Evolutionary conservation across 2,113 vertebrate genomes (phyloP), one percentile per base, ranked within the genome.

Genomic region (Siniperca chuatsi): DNA sequence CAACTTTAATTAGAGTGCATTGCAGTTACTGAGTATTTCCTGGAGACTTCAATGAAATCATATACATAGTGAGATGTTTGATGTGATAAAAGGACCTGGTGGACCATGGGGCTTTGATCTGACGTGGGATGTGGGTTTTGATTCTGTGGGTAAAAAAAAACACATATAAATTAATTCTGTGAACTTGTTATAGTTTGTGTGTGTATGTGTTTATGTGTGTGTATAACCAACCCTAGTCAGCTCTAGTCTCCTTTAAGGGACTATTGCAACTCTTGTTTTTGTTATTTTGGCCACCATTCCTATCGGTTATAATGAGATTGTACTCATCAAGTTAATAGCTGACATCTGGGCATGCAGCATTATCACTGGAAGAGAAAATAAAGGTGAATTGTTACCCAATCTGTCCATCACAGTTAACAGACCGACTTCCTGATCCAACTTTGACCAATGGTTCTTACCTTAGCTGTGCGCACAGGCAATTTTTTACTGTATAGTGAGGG

Each of bases 61-160:
- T 79, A 52, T 80, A 42, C 61, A 77, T 44, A 52, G 46, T 79
- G 6, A 83, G 40, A 79, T 72, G 67, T 64, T 81, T 84, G 73
- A 85, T 68, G 69, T 62, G 65, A 68, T 83, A 55, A 88, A 85
- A 85, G 74, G 65, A 75, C 60, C 48, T 57, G 46, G 61, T n/a
- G 48, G 65, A 88, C 61, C 74, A 79, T 87, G 55, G 85, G 72
- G 75, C 82, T 75, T 76, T 86, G 55, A 87, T 82, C 75, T 78
- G 54, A 79, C 13, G 48, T 54, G 54, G 67, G 72, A 58, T 50
- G 78, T 73, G 57, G 73, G 58, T 66, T 89, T 76, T 35, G 60
- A 85, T 82, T 88, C 75, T 62, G 75, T 55, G 78, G 62, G 25
- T n/a, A 65, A 73, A 74, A 88, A 33, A 4, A 78, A 74, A 67